Conservation (phyloP, 2,888 invertebrate species). For the Unio pictorum region DNA sequence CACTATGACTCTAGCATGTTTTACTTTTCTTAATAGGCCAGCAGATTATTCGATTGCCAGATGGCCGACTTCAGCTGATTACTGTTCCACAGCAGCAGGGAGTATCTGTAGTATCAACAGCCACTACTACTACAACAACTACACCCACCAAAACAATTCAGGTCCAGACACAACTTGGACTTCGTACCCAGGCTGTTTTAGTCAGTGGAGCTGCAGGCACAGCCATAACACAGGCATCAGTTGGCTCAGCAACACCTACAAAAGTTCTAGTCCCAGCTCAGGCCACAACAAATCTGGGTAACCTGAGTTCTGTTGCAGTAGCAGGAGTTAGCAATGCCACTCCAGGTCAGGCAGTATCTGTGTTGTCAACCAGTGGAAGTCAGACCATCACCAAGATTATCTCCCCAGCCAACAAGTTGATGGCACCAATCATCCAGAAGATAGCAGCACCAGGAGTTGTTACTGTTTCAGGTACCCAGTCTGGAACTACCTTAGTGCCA, state of each 20-base stretch:
- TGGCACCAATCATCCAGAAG: conserved; percentile 32
- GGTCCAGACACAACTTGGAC: conserved; percentile 13
- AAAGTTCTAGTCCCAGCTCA: conserved; percentile 32
- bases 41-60: conserved; percentile 92
- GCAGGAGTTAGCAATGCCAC: conserved; percentile 18
- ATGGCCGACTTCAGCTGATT: conserved; percentile 91
- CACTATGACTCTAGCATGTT: too few species aligned
- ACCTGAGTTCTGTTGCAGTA: conserved; percentile 5
- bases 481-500: conserved; percentile 26
- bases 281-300: conserved; percentile 10
- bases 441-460: conserved; percentile 23
- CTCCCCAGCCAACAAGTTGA: conserved; percentile 19
- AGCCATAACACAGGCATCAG: conserved; percentile 10
- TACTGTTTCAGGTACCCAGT: conserved; percentile 22
- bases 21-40: conserved; percentile 74
- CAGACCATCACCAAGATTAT: conserved; percentile 29
- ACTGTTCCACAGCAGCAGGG: conserved; percentile 70
- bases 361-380: conserved; percentile 21
- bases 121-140: conserved; percentile 20
- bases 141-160: conserved; percentile 15
- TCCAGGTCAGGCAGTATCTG: conserved; percentile 17
- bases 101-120: conserved; percentile 25
- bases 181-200: conserved; percentile 30
- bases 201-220: conserved; percentile 27
- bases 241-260: conserved; percentile 21